A percentile compares a stretch with the other conserved stretches of the same genome.
These are phyloP conservation scores for Formicarius rufipectus DNA, from an alignment of 2,113 vertebrate genomes.

Conservation along the genomic window DNA sequence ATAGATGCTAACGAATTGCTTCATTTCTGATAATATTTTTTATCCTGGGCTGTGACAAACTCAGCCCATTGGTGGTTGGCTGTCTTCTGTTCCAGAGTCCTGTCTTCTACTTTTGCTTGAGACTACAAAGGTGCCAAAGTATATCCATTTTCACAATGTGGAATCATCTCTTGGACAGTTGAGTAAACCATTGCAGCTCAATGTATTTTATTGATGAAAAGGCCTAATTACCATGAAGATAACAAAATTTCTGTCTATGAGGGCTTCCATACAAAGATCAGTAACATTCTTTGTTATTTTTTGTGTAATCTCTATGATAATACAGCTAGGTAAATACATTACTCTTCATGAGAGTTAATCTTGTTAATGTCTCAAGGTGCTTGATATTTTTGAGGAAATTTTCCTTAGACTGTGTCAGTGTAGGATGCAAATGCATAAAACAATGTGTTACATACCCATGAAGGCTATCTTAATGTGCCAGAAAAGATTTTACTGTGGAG, in stretches of 20 bases:
- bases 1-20: background rate
- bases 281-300: background rate
- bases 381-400: background rate
- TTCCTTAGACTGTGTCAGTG: background rate
- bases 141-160: background rate
- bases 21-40: background rate
- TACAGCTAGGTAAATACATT: background rate
- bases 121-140: background rate
- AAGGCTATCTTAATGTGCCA: background rate
- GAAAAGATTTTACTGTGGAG: background rate
- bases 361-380: background rate
- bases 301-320: background rate
- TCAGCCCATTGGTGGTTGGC: background rate
- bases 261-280: background rate
- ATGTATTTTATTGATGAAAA: background rate
- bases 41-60: background rate
- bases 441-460: accelerated
- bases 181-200: background rate
- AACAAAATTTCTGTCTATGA: background rate
- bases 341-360: background rate
- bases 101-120: background rate
- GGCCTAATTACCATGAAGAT: background rate
- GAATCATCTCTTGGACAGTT: background rate
- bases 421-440: background rate
- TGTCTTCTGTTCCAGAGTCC: background rate